Conservation (phyloP, 2,888 invertebrate species). For the Lutraria lutraria region DNA sequence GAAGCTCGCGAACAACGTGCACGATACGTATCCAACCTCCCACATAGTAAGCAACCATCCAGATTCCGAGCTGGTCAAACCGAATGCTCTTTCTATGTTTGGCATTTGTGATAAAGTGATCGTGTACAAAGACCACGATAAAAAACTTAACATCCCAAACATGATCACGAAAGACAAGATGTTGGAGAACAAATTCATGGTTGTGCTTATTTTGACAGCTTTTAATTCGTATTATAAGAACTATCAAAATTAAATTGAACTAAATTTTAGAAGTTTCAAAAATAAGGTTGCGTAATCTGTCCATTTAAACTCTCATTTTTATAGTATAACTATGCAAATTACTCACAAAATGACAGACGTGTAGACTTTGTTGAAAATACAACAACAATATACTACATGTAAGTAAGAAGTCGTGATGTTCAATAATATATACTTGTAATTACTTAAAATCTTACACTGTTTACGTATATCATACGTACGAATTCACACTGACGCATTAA, state of each 20-base stretch:
- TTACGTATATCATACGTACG: no score
- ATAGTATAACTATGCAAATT: neutral
- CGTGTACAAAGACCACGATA: constrained; percentile 61
- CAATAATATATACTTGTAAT: neutral
- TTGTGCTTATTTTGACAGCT: neutral
- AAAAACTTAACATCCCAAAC: constrained; percentile 54
- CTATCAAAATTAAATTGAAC: neutral
- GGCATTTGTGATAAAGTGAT: constrained; percentile 63
- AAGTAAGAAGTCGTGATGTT: neutral
- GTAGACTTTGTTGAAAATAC: neutral
- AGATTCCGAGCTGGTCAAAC: constrained; percentile 62
- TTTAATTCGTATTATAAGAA: neutral
- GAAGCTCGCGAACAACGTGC: constrained; percentile 54
- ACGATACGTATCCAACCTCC: constrained; percentile 63
- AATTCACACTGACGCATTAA: no score
- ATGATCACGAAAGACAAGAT: constrained; percentile 63
- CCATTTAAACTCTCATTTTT: neutral
- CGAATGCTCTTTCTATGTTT: constrained; percentile 67
- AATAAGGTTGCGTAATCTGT: neutral
- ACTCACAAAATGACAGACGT: neutral
- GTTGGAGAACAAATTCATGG: constrained; percentile 39
- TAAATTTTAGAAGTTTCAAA: neutral
- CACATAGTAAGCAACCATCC: constrained; percentile 65
- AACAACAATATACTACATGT: neutral
- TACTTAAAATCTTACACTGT: neutral